phyloP scores from a whole-genome alignment of 2,888 invertebrate genomes.

The Allacma fusca region DNA sequence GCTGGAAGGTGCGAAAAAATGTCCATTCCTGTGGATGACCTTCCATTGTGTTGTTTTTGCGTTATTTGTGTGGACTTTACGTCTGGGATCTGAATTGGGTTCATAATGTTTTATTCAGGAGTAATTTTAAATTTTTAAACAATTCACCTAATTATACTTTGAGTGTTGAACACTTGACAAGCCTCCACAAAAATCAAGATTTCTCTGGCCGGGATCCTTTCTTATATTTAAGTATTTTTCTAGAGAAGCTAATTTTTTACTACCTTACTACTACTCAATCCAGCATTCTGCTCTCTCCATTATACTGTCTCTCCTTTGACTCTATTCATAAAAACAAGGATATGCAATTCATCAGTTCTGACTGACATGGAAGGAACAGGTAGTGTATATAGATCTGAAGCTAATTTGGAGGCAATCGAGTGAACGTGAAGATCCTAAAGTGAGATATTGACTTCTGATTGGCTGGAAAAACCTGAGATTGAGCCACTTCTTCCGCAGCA shows the following conservation, averaged over 20 bases:
- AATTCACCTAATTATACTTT: background rate
- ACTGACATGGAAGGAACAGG: too few species aligned
- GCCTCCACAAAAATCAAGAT: background rate
- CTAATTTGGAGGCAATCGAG: too few species aligned
- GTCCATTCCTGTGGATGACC: conserved; percentile 28
- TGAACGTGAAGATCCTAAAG: too few species aligned
- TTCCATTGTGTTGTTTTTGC: conserved; percentile 41
- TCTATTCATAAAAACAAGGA: too few species aligned
- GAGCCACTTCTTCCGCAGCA: background rate
- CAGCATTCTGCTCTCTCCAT: too few species aligned
- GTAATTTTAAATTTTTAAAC: conserved; percentile 1
- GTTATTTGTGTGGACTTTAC: conserved; percentile 44
- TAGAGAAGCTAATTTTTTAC: background rate
- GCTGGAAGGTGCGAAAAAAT: background rate
- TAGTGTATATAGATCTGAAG: too few species aligned
- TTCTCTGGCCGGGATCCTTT: background rate
- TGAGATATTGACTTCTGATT: too few species aligned
- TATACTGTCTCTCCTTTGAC: too few species aligned
- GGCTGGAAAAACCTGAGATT: background rate
- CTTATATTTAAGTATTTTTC: background rate
- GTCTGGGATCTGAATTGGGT: conserved; percentile 39
- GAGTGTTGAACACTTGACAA: background rate
- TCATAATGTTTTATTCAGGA: conserved; percentile 23
- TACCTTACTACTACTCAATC: too few species aligned
- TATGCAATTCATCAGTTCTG: too few species aligned